Percentiles rank a stretch among this genome's conserved stretches.
These are phyloP conservation scores for Gallinago stenura DNA, from an alignment of 2,797 vertebrate genomes.

Conservation along the genomic window DNA sequence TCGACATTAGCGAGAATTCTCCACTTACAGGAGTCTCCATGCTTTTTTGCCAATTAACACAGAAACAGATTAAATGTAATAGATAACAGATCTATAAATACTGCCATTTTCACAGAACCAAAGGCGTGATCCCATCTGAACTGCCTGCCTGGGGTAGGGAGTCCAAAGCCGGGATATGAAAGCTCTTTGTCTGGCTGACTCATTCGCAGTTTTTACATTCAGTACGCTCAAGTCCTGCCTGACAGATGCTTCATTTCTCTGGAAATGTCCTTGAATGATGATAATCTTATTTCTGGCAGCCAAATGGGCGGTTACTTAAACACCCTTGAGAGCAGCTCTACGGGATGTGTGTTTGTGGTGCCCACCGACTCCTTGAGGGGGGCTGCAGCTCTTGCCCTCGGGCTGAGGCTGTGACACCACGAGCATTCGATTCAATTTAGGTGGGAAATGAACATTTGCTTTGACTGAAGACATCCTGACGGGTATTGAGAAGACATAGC, in stretches of 20 bases:
- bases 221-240: conserved; percentile 29
- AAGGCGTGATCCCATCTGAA: background rate
- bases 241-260: conserved; percentile 37
- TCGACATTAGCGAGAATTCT: background rate
- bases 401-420: background rate
- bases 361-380: background rate
- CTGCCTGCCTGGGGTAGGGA: background rate
- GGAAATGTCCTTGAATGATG: conserved; percentile 42
- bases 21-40: background rate
- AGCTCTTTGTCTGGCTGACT: background rate
- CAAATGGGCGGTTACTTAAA: conserved; percentile 2
- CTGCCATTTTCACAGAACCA: background rate
- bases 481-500: background rate
- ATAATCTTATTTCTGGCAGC: conserved; percentile 60
- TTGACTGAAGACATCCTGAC: background rate
- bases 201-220: conserved; percentile 24
- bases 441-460: background rate
- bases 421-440: background rate
- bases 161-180: background rate
- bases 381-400: background rate
- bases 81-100: background rate
- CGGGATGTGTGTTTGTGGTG: background rate
- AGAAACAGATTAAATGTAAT: background rate
- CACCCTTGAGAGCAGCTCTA: background rate
- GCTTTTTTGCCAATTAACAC: background rate